These are phyloP conservation scores for Zygogramma bicolorata DNA, from an alignment of 2,888 invertebrate species.

Conservation along the genomic window DNA sequence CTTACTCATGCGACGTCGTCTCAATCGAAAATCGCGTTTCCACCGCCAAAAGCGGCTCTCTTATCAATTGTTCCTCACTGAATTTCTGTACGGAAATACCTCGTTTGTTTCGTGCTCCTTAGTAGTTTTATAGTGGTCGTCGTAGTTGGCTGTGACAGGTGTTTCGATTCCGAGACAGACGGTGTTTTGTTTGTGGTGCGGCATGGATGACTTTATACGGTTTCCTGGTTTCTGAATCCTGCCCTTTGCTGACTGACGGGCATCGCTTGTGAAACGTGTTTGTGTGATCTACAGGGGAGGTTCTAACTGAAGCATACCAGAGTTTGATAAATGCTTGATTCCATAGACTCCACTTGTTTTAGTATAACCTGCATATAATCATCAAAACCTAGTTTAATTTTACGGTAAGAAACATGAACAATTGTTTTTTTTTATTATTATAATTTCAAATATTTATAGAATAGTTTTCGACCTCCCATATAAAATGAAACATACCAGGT, in stretches of 20 bases:
- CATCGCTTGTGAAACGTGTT: background rate
- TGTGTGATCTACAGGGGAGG: background rate
- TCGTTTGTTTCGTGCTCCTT: background rate
- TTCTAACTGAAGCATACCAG: no score
- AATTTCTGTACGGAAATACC: background rate
- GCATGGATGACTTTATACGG: background rate
- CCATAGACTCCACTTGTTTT: no score
- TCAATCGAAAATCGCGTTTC: conserved; percentile 2
- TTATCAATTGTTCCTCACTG: background rate
- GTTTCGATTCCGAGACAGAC: background rate
- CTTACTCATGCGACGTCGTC: conserved; percentile 31
- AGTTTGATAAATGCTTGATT: no score
- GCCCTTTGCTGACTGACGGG: background rate
- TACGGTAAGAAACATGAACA: no score
- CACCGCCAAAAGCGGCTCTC: background rate
- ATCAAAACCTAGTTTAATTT: no score
- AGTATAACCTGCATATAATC: no score
- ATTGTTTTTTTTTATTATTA: no score
- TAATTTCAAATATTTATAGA: no score
- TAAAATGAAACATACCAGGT: no score
- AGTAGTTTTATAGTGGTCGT: background rate
- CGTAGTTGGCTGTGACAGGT: background rate
- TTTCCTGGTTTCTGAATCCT: background rate
- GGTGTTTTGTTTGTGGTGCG: conserved; percentile 7
- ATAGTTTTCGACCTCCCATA: no score